phyloP scores from a whole-genome alignment of 2,888 invertebrate species.

The Lasioglossum morio region DNA sequence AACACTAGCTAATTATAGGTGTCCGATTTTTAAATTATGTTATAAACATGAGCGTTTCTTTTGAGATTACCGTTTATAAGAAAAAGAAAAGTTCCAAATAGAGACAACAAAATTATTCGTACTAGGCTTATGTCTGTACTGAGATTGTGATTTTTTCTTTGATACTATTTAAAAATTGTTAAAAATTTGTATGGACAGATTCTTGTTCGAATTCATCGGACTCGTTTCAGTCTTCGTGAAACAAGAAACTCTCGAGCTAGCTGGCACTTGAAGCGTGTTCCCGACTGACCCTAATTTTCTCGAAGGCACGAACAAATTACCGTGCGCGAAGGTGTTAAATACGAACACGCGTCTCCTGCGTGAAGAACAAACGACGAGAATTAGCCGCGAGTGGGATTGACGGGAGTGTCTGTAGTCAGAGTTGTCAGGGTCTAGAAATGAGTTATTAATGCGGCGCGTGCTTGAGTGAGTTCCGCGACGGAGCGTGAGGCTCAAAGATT shows the following conservation, averaged over 20 bases:
- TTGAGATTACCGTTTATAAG: too few species aligned
- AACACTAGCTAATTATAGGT: neutral
- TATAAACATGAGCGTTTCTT: too few species aligned
- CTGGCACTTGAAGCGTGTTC: neutral
- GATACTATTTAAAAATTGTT: too few species aligned
- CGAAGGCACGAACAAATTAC: neutral
- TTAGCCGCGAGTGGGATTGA: neutral
- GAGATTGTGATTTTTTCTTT: too few species aligned
- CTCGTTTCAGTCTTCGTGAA: neutral
- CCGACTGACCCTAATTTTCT: neutral
- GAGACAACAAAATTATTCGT: too few species aligned
- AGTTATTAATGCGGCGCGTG: conserved; percentile 16
- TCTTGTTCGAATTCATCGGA: neutral
- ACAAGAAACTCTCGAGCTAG: neutral
- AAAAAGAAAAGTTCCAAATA: too few species aligned
- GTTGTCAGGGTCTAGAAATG: conserved; percentile 5
- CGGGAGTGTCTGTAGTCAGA: neutral
- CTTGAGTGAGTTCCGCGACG: neutral
- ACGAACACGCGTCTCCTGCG: neutral
- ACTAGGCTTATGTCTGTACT: too few species aligned
- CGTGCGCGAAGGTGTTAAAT: neutral
- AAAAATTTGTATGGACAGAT: neutral
- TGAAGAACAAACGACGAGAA: neutral
- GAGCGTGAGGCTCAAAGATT: neutral
- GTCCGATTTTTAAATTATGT: too few species aligned